Evolutionary conservation across 2,888 invertebrate genomes (phyloP), one percentile per base, ranked within the genome.

Genomic region (Callyntrura guangdongensis): DNA sequence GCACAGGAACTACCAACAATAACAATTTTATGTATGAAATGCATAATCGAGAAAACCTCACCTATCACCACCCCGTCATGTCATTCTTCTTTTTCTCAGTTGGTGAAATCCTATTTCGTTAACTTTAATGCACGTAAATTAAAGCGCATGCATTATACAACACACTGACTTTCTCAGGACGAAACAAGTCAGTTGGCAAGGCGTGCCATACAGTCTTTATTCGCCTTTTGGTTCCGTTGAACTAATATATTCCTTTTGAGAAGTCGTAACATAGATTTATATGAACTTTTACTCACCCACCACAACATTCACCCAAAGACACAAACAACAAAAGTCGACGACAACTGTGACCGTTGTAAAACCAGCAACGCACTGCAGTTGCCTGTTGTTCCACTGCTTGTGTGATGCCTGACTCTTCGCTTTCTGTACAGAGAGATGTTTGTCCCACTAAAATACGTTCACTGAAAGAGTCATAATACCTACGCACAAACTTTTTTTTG

Each of bases 111-210:
- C 6, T 17, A 17, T 20, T 59, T 59, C 17, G 17, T 59, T 59
- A 59, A 59, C 59, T 59, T 59, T 59, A 59, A 59, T 59, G 12
- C 1, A 17, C 59, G 59, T 59, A 59, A 59, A 59, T 59, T 17
- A 17, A 59, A 59, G 17, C 17, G 12, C 59, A 59, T 59, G 8
- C 9, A 59, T 59, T 59, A 59, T 17, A n/a, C 17, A 59, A 20
- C 17, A 59, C n/a, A 17, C 20, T 6, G 59, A 59, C n/a, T 59
- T 59, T 5, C 59, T 59, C 17, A 17, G 59, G 59, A 59, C n/a
- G 11, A 14, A 53, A 5, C 11, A 3, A 53, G 5, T 53, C 14
- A 53, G 11, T 53, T 14, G 11, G 53, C 11, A 14, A 53, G 5
- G 11, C n/a, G n/a, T n/a, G n/a, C n/a, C n/a, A n/a, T n/a, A n/a